Percentiles rank a stretch among this genome's conserved stretches.
phyloP scores from a whole-genome alignment of 2,797 vertebrate species.

The Pipistrellus pygmaeus region DNA sequence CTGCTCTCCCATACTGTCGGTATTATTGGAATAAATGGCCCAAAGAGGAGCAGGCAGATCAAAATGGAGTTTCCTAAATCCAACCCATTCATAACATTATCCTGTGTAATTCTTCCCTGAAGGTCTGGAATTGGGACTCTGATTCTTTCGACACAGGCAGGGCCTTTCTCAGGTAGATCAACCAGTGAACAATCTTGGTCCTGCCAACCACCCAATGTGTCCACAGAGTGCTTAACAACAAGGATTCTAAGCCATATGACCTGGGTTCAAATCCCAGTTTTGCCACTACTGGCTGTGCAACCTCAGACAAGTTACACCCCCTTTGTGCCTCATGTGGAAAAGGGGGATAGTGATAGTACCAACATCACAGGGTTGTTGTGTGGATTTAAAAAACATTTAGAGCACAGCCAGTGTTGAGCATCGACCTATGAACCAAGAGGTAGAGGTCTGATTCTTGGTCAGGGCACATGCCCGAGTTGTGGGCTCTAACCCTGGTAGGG shows the following conservation, averaged over 20 bases:
- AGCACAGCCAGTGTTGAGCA: not conserved
- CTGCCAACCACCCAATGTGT: not conserved
- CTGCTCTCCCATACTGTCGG: no score
- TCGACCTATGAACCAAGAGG: no score
- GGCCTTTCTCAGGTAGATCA: not conserved
- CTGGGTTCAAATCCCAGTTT: constrained; percentile 19
- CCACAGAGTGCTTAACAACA: not conserved
- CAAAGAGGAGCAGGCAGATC: not conserved
- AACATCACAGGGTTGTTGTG: not conserved
- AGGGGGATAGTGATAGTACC: not conserved
- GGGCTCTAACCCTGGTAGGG: no score
- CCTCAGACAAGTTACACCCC: not conserved
- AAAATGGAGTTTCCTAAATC: not conserved
- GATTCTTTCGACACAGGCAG: not conserved
- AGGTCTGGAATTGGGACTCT: not conserved
- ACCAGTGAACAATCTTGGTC: no score
- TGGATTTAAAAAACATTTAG: not conserved
- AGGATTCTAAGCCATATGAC: not conserved
- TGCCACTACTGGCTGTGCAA: not conserved
- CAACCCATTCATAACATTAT: not conserved
- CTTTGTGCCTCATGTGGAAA: constrained; percentile 12
- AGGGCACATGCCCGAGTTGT: no score
- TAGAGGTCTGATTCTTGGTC: no score
- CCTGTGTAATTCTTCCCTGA: not conserved
- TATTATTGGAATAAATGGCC: not conserved